phyloP scores from a whole-genome alignment of 2,797 vertebrate species.

The Lagocephalus sceleratus region DNA sequence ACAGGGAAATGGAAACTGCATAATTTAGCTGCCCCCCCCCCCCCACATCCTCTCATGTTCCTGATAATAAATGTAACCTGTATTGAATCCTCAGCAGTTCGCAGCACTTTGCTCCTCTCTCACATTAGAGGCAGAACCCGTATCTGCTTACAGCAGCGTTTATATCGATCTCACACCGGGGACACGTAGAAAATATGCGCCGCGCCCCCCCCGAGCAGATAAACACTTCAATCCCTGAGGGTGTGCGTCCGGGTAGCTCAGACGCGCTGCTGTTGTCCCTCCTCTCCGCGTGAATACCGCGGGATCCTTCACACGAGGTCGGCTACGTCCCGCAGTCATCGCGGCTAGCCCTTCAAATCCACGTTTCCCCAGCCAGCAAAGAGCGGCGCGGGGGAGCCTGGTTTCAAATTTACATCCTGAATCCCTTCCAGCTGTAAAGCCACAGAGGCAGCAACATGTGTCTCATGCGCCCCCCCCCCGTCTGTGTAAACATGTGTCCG shows the following conservation, averaged over 20 bases:
- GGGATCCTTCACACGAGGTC: background rate
- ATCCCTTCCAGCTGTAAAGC: conserved; percentile 22
- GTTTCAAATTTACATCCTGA: too few species aligned
- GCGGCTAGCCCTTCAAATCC: too few species aligned
- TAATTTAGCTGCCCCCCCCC: conserved; percentile 43
- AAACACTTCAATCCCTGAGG: conserved; percentile 5
- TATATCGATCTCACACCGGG: conserved; percentile 33
- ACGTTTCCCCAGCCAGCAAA: too few species aligned
- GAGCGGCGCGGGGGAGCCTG: too few species aligned
- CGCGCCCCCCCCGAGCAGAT: conserved; percentile 1
- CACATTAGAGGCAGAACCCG: background rate
- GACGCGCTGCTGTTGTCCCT: background rate
- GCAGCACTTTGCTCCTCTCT: background rate
- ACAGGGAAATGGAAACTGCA: conserved; percentile 62
- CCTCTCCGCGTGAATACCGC: too few species aligned
- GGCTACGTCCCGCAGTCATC: background rate
- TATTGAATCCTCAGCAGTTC: conserved; percentile 16
- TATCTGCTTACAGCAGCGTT: conserved; percentile 13
- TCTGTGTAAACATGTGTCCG: conserved; percentile 35
- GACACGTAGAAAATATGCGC: conserved; percentile 6
- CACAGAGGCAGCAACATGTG: conserved; percentile 38
- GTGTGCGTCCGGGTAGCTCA: background rate
- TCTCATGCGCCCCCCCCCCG: conserved; percentile 13
- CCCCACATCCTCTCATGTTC: conserved; percentile 28
- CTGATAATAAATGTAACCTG: conserved; percentile 14